Evolutionary conservation across 2,888 invertebrate species (phyloP), one percentile per base, ranked within the genome.

Genomic region (Protonemura montana): DNA sequence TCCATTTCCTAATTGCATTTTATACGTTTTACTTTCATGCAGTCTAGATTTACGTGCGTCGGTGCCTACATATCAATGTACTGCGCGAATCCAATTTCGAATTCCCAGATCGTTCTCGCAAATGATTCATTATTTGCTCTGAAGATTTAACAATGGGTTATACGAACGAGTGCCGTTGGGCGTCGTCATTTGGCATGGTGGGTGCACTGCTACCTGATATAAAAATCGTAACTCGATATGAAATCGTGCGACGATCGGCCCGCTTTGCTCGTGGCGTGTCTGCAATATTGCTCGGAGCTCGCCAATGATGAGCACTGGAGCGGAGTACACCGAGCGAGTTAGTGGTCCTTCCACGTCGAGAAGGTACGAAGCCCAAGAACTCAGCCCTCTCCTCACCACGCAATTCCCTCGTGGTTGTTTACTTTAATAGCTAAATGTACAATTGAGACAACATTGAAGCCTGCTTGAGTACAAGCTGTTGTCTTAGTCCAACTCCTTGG

Each of bases 391-490:
- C 2, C 16, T 21, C 59, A 1, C 13, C 59, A 3, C 21, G 59
- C 21, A 10, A 59, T 10, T 59, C 59, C 59, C 59, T 59, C 59
- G 59, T 13, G 6, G 59, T 59, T 59, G 59, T 59, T 59, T 59
- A 59, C 59, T 59, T 59, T 59, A 59, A 59, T 59, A 59, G 59
- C 59, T 59, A 59, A 59, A 59, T 59, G 59, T 59, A 59, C 59
- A 59, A 59, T 59, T 59, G 59, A 59, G 59, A 59, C 59, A 59
- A 59, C 59, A 59, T 59, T 21, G 59, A 10, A 10, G 59, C 21
- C 59, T 13, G 59, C 59, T 59, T 59, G 59, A 59, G 59, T 59
- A 59, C 59, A 59, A 59, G 59, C 59, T 10, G 59, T 59, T 59
- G 59, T 59, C 59, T 21, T 59, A 59, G 59, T 21, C 59, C 59